Evolutionary conservation across 2,888 invertebrate genomes (phyloP).

Genomic region (Rhopalosiphum nymphaeae): DNA sequence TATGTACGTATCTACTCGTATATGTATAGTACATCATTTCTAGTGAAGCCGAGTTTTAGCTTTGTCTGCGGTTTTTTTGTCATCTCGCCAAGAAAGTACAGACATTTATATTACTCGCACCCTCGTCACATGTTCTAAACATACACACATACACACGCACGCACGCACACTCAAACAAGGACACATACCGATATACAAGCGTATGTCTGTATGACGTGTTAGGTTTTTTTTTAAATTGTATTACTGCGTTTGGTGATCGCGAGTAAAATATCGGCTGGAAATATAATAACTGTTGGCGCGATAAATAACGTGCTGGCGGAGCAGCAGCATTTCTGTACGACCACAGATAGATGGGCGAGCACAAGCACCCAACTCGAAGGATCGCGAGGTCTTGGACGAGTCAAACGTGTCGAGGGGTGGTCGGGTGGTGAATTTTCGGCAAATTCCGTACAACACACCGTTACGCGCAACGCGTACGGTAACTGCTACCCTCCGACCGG

Average conservation of each 20-base stretch:
- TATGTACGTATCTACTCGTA: neutral
- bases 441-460: neutral
- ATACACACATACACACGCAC: neutral
- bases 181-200: too few relatives aligned
- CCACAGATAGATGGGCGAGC: neutral
- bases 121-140: neutral
- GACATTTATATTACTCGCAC: neutral
- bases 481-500: neutral
- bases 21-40: neutral
- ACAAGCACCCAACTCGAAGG: neutral
- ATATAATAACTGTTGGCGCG: neutral
- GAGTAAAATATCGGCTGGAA: too few relatives aligned
- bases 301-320: neutral
- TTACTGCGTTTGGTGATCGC: too few relatives aligned
- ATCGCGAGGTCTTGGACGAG: neutral
- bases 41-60: neutral
- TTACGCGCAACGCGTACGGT: neutral
- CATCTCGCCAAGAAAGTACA: neutral
- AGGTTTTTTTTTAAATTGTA: too few relatives aligned
- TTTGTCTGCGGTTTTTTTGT: constrained; percentile 21
- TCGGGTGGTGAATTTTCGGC: neutral
- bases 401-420: neutral
- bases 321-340: neutral
- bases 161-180: neutral
- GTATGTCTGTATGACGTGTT: too few relatives aligned